Evolutionary conservation across 2,113 vertebrate species (phyloP).

Genomic region (Pan troglodytes): NHGRI_mPanTro3-v2.1_pri NC_072398.2:26477501-26478000

Average conservation of each 20-base stretch:
- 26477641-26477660: too few relatives aligned
- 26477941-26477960: background rate
- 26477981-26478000: background rate
- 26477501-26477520: rapidly evolving
- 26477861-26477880: background rate
- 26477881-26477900: background rate
- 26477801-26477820: background rate
- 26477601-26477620: too few relatives aligned
- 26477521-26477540: too few relatives aligned
- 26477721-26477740: background rate
- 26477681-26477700: too few relatives aligned
- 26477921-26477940: background rate
- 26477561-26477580: too few relatives aligned
- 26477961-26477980: background rate
- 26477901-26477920: background rate
- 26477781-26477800: background rate
- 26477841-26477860: background rate
- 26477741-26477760: background rate
- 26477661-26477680: too few relatives aligned
- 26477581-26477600: too few relatives aligned
- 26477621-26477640: too few relatives aligned
- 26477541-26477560: too few relatives aligned
- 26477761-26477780: background rate
- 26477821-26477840: background rate
- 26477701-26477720: too few relatives aligned